Evolutionary conservation across 2,113 vertebrate genomes (phyloP), one percentile per base, ranked within the genome.

Genomic region (Eupsittula cactorum): DNA sequence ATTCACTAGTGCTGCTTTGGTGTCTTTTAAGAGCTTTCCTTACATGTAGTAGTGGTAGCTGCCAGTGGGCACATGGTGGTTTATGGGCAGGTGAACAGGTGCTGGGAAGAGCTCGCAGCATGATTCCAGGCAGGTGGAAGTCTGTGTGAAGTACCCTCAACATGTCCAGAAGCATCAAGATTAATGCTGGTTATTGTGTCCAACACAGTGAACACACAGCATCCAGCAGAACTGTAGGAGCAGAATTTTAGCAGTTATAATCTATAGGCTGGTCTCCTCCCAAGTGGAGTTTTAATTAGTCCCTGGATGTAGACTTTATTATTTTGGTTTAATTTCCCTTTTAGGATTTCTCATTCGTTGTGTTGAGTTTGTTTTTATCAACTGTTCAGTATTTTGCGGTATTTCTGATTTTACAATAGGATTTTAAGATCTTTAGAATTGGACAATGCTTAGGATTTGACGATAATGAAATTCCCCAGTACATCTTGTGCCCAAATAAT

Each of bases 401-500:
- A 49, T 64, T 75, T 84, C 39, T 29, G 20, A 12, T 77, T 76
- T 65, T 44, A 11, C 37, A 50, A 3, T 33, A 23, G 62, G 60
- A 31, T 62, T 68, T 75, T 69, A 44, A 19, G 33, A 2, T 49
- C 42, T 64, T 78, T 84, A 44, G 29, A 16, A 10, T 77, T 82
- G 65, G 37, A 7, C 35, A 50, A 7, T 25, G 37, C 57, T 41
- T 42, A 14, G 11, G 19, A 10, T 37, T 64, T 55, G 13, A 18
- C 21, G 27, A 0, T 16, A 35, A 60, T 60, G 27, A 44, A 47
- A 6, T 55, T 64, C 27, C 7, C 5, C 11, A 2, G 46, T 10
- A 15, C 1, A 0, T 14, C 2, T 82, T 82, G 19, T n/a, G 19
- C 16, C 62, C 70, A 16, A 52, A 73, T 11, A 44, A 9, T 31